Percentiles rank a stretch among this genome's conserved stretches.
These are phyloP conservation scores for Melolontha melolontha DNA, from an alignment of 2,888 invertebrate species.

Conservation along the genomic window DNA sequence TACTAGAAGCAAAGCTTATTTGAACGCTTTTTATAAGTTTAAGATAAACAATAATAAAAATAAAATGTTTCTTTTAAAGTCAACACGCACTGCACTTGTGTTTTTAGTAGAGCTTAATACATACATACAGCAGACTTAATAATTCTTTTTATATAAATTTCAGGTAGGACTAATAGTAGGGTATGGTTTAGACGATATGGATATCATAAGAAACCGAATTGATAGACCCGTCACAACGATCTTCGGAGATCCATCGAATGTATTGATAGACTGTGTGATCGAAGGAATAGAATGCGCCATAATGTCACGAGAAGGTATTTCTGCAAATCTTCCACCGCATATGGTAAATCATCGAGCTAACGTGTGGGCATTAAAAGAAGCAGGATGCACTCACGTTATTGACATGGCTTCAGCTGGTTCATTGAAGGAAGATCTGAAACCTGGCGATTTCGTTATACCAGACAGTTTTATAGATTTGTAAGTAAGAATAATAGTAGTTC, in stretches of 20 bases:
- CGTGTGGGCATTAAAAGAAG: conserved; percentile 89
- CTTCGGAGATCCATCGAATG: conserved; percentile 86
- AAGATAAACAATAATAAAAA: no score
- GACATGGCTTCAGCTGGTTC: conserved; percentile 97
- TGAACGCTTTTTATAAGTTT: no score
- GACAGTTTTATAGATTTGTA: conserved; percentile 88
- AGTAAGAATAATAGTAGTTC: not conserved
- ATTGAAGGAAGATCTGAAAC: conserved; percentile 84
- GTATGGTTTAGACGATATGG: conserved; percentile 92
- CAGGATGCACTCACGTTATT: conserved; percentile 92
- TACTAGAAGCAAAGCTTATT: no score
- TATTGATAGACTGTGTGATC: conserved; percentile 78
- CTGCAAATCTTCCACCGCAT: conserved; percentile 82
- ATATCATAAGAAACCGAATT: conserved; percentile 79
- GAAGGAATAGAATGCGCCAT: conserved; percentile 80
- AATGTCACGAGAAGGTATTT: conserved; percentile 78
- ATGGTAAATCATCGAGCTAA: conserved; percentile 97
- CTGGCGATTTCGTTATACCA: conserved; percentile 90
- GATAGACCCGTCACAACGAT: conserved; percentile 79
- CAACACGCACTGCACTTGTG: no score
- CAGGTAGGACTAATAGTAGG: conserved; percentile 98
- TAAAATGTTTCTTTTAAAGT: no score
- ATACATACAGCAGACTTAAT: no score
- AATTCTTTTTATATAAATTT: conserved; percentile 39
- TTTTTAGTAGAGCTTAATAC: no score